Conservation (phyloP, 2,888 invertebrate species). For the Hesperia comma region DNA sequence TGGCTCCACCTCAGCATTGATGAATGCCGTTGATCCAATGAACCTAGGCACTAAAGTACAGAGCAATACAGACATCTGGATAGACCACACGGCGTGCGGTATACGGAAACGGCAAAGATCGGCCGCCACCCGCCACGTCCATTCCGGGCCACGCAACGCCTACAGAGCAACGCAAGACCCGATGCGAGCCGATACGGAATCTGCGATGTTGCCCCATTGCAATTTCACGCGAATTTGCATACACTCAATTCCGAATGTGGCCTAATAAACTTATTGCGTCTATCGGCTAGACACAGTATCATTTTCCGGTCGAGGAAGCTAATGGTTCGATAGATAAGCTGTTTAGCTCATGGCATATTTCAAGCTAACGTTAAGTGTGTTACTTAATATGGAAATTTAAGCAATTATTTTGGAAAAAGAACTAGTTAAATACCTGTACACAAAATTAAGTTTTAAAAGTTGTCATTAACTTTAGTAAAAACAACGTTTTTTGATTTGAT, state of each 20-base stretch:
- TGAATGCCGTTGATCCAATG: no score
- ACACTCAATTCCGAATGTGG: conserved; percentile 48
- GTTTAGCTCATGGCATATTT: no score
- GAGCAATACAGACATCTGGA: no score
- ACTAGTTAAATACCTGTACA: no score
- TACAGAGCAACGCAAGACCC: conserved; percentile 28
- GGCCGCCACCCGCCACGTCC: background rate
- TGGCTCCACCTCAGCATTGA: no score
- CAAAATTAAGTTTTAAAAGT: no score
- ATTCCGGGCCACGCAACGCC: conserved; percentile 27
- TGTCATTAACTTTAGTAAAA: no score
- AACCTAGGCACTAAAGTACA: no score
- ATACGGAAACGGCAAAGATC: conserved; percentile 2
- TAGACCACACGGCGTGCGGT: background rate
- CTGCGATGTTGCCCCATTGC: conserved; percentile 34
- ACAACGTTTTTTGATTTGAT: no score
- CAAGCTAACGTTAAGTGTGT: no score
- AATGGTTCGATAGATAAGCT: background rate
- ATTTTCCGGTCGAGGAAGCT: conserved; percentile 30
- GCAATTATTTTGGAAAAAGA: no score
- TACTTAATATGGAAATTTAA: no score
- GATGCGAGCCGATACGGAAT: conserved; percentile 35
- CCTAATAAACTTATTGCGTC: conserved; percentile 53
- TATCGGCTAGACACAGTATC: conserved; percentile 21
- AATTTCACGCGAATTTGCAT: conserved; percentile 65